Evolutionary conservation across 2,797 vertebrate species (phyloP).

Genomic region (Enteromius anoplus): DNA sequence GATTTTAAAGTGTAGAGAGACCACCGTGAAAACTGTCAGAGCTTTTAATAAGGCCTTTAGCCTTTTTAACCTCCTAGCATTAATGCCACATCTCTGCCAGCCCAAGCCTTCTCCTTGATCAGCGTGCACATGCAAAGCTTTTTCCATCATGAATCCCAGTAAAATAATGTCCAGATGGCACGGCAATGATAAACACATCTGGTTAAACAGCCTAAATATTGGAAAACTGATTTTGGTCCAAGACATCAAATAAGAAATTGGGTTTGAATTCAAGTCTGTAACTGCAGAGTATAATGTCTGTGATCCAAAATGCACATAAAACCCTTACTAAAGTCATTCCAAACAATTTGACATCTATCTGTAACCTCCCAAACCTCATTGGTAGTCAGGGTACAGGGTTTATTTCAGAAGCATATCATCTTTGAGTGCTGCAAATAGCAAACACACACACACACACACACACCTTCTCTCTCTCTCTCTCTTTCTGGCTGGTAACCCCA

Average conservation of each 20-base stretch:
- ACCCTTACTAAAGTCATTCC: not conserved
- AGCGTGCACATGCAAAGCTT: not conserved
- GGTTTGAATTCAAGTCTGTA: not conserved
- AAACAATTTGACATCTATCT: slow-evolving; percentile 17
- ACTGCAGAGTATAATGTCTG: not conserved
- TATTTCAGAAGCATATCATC: slow-evolving; percentile 41
- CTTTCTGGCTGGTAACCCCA: slow-evolving; percentile 42
- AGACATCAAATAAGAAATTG: not conserved
- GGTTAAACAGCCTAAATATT: slow-evolving; percentile 1
- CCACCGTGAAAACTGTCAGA: not conserved
- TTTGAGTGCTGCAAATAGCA: slow-evolving; percentile 39
- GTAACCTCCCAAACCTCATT: slow-evolving; percentile 35
- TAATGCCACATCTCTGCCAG: not conserved
- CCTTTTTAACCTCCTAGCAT: slow-evolving; percentile 4
- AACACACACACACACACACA: slow-evolving; percentile 6
- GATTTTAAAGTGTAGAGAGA: slow-evolving; percentile 20
- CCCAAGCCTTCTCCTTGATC: slow-evolving; percentile 3
- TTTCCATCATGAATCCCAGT: slow-evolving; percentile 19
- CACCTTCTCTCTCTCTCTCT: not conserved
- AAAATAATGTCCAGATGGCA: slow-evolving; percentile 26
- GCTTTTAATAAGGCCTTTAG: slow-evolving; percentile 28
- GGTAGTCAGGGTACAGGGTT: not conserved
- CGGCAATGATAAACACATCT: not conserved
- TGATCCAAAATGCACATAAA: not conserved
- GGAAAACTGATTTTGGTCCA: slow-evolving; percentile 9